Evolutionary conservation across 2,797 vertebrate species (phyloP).

Genomic region (Synaphobranchus kaupii): DNA sequence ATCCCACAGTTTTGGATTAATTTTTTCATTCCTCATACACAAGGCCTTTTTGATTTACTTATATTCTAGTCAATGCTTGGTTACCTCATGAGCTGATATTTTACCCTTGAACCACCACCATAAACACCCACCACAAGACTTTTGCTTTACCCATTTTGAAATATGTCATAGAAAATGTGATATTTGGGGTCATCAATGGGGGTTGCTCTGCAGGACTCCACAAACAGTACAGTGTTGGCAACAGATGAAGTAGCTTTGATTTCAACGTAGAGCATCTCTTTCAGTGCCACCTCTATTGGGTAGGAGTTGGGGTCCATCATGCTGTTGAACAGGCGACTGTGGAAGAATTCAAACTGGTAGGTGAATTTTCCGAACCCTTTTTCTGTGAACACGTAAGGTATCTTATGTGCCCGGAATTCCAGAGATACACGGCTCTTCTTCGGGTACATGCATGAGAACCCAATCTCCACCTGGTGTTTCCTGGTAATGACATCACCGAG

Average conservation of each 20-base stretch:
- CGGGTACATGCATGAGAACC: conserved; percentile 65
- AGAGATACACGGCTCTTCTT: conserved; percentile 57
- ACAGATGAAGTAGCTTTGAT: conserved; percentile 58
- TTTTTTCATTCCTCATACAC: background rate
- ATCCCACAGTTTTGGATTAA: background rate
- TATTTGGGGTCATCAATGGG: conserved; percentile 65
- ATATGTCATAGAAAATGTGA: conserved; percentile 60
- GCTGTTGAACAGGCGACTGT: conserved; percentile 21
- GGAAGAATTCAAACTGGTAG: conserved; percentile 67
- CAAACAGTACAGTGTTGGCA: conserved; percentile 65
- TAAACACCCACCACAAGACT: too few species aligned
- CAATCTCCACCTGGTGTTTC: conserved; percentile 56
- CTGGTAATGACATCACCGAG: conserved; percentile 52
- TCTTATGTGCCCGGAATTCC: conserved; percentile 56
- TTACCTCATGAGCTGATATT: too few species aligned
- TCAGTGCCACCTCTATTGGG: conserved; percentile 57
- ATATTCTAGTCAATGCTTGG: background rate
- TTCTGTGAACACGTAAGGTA: conserved; percentile 51
- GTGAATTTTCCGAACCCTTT: conserved; percentile 65
- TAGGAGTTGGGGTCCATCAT: conserved; percentile 49
- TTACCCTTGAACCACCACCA: too few species aligned
- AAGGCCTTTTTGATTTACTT: background rate
- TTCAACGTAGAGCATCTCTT: conserved; percentile 64
- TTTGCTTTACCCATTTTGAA: conserved; percentile 62
- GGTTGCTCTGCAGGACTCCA: conserved; percentile 67